phyloP scores from a whole-genome alignment of 2,797 vertebrate genomes.

The Pipistrellus nathusii region DNA sequence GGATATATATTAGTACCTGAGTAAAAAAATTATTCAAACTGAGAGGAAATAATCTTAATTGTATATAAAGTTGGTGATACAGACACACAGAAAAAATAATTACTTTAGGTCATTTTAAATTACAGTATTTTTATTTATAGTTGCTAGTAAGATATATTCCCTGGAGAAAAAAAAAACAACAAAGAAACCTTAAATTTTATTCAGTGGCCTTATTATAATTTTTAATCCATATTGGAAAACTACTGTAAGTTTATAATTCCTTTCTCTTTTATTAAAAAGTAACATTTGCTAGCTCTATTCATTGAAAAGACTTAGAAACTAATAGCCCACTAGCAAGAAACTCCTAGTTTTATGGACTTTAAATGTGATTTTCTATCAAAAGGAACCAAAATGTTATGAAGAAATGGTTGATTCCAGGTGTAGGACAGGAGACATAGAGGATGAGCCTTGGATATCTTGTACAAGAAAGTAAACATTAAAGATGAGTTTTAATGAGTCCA shows the following conservation, averaged over 20 bases:
- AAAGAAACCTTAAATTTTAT: neutral
- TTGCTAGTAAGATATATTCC: neutral
- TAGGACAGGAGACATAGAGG: neutral
- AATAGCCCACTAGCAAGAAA: neutral
- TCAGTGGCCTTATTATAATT: neutral
- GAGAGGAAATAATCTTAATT: constrained; percentile 29
- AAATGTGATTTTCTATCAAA: neutral
- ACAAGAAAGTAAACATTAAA: neutral
- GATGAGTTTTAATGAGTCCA: neutral
- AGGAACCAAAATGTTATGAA: neutral
- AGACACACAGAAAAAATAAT: neutral
- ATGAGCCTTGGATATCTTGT: neutral
- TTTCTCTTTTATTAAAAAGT: constrained; percentile 23
- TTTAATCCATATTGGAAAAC: constrained; percentile 2
- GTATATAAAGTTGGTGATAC: neutral
- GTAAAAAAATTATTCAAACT: neutral
- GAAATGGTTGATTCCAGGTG: neutral
- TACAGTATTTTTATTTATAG: neutral
- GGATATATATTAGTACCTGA: neutral
- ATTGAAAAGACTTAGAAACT: neutral
- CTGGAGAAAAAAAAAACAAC: neutral
- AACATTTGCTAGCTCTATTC: neutral
- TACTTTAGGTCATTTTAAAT: neutral
- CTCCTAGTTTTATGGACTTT: neutral
- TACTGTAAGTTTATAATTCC: neutral